Base-by-base conservation (phyloP, 2,113 vertebrate genomes). In the Phaethornis superciliosus region DNA sequence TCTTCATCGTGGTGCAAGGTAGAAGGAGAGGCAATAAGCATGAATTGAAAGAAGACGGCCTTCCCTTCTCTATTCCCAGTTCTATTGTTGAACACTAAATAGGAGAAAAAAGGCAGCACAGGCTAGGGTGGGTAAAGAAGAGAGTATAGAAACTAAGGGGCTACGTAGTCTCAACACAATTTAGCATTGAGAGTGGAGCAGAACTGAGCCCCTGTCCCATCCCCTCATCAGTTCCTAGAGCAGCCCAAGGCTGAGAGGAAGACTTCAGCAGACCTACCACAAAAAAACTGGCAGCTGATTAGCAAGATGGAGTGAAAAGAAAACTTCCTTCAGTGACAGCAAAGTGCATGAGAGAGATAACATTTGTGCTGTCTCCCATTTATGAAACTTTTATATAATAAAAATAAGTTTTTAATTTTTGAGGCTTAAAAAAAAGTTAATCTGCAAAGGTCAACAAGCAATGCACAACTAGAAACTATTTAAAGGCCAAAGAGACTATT, bases 331-430 rank as follows among this genome's bases (percentile, higher is more conserved):
- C 60, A 52, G 32, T 6, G 26, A 37, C 62, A 68, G 65, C 46
- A 22, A 71, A 70, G 33, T 15, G 20, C 11, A 11, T 12, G 20
- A 5, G 65, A 74, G 6, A 65, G 22, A 4, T 15, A 75, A 75
- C 19, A 33, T 44, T 69, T 56, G 17, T 47, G 58, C 46, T 58
- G 20, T 11, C 46, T 91, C 65, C 51, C 65, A 74, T 33, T 89
- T 74, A 85, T 32, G 18, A 21, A 28, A 58, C 27, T 56, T 78
- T 58, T n/a, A 52, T 51, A 12, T 14, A 67, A 89, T 26, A 88
- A 82, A 83, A 74, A 56, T n/a, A 63, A 78, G 35, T 33, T 65
- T 89, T 69, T 85, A 24, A 77, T 89, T 92, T 96, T 89, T 77
- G 85, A 91, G 58, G 59, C 30, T 77, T 72, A 44, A 92, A 81